Conservation (phyloP, 1,140 invertebrate species). For the Rhysida immarginata region DNA sequence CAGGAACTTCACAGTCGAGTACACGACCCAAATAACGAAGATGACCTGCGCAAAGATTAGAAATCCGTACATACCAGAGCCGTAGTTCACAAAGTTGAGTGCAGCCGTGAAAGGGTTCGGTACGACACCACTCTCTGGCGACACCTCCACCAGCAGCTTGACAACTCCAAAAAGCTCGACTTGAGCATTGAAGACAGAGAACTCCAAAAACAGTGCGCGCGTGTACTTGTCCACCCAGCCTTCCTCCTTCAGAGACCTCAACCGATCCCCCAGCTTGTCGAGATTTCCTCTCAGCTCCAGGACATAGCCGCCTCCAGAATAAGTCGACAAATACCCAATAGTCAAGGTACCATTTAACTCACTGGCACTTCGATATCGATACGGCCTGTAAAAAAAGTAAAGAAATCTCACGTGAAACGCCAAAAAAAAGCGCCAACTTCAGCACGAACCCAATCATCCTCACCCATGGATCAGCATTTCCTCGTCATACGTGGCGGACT, state of each 20-base stretch:
- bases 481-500: too few relatives aligned
- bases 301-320: slow-evolving; percentile 41
- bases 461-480: too few relatives aligned
- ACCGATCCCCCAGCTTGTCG: slow-evolving; percentile 22
- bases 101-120: slow-evolving; percentile 30
- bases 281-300: slow-evolving; percentile 31
- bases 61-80: slow-evolving; percentile 23
- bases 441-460: too few relatives aligned
- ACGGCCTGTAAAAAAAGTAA: neutral
- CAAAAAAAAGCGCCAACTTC: too few relatives aligned
- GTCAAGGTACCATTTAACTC: slow-evolving; percentile 32
- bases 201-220: slow-evolving; percentile 39
- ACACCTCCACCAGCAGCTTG: slow-evolving; percentile 36
- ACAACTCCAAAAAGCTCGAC: slow-evolving; percentile 36
- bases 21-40: slow-evolving; percentile 32
- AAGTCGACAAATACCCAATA: slow-evolving; percentile 31
- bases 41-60: slow-evolving; percentile 28
- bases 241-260: slow-evolving; percentile 27
- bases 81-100: slow-evolving; percentile 26
- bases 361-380: neutral
- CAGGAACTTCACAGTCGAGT: slow-evolving; percentile 33
- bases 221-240: slow-evolving; percentile 41
- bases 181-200: slow-evolving; percentile 41
- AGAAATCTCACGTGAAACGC: too few relatives aligned
- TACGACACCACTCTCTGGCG: slow-evolving; percentile 35